These are phyloP conservation scores for Rhagoletis zephyria DNA, from an alignment of 1,140 invertebrate genomes.

Conservation along the genomic window DNA sequence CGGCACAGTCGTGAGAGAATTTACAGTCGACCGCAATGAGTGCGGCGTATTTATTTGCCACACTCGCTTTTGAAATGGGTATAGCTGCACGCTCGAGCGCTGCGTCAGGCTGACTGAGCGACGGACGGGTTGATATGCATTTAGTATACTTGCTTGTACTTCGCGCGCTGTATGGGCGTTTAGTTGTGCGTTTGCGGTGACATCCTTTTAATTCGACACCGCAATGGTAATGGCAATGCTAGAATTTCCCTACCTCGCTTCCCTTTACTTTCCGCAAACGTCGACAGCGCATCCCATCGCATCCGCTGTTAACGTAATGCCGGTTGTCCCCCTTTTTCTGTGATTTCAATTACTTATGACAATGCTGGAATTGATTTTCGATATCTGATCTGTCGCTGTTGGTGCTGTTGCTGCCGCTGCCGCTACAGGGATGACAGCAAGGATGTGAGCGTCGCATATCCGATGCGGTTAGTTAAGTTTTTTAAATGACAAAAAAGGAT, in stretches of 20 bases:
- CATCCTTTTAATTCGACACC: slow-evolving; percentile 51
- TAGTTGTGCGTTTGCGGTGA: slow-evolving; percentile 50
- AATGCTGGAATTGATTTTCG: slow-evolving; percentile 49
- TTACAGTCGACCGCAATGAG: slow-evolving; percentile 42
- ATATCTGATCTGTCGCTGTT: slow-evolving; percentile 39
- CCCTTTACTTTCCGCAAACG: slow-evolving; percentile 2
- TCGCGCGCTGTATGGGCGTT: not conserved
- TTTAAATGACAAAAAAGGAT: slow-evolving; percentile 23
- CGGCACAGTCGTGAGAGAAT: slow-evolving; percentile 49
- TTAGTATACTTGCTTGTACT: no score
- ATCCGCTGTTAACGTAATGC: not conserved
- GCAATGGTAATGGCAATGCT: slow-evolving; percentile 50
- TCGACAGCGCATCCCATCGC: not conserved
- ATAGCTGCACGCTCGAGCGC: not conserved
- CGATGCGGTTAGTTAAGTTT: slow-evolving; percentile 47
- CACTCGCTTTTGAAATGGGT: not conserved
- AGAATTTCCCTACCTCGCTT: not conserved
- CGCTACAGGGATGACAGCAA: not conserved
- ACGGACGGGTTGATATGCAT: not conserved
- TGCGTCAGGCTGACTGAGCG: not conserved
- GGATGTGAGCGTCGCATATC: slow-evolving; percentile 37
- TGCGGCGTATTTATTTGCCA: not conserved
- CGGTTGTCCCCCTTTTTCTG: slow-evolving; percentile 45
- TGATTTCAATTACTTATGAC: slow-evolving; percentile 45
- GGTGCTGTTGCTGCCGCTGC: not conserved